Conservation (phyloP, 2,797 vertebrate genomes). For the Gorsachius magnificus region DNA sequence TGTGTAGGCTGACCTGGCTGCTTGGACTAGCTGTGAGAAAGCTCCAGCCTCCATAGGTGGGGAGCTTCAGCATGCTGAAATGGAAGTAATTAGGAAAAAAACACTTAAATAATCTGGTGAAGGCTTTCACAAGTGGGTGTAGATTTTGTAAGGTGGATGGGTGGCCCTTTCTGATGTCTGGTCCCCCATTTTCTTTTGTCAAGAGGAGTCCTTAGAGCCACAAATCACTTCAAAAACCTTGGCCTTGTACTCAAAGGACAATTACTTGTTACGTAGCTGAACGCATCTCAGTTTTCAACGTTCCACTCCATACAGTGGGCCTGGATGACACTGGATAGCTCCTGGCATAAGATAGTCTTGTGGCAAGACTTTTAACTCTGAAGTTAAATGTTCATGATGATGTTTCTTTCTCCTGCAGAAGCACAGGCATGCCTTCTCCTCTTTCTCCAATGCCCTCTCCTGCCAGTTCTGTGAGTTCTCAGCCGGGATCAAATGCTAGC, state of each 20-base stretch:
- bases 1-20: not conserved
- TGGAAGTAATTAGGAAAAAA: not conserved
- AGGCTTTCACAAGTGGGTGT: not conserved
- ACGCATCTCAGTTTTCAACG: not conserved
- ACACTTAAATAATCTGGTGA: not conserved
- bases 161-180: not conserved
- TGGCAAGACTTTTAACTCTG: not conserved
- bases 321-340: not conserved
- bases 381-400: not conserved
- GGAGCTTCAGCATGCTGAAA: not conserved
- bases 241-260: not conserved
- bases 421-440: slow-evolving; percentile 81
- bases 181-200: not conserved
- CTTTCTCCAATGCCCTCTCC: slow-evolving; percentile 84
- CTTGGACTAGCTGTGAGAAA: not conserved
- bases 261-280: not conserved
- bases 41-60: not conserved
- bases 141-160: not conserved
- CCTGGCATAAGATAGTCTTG: not conserved
- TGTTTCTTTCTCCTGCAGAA: slow-evolving; percentile 69
- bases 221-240: not conserved
- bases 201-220: not conserved
- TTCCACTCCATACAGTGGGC: not conserved
- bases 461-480: slow-evolving; percentile 76
- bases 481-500: slow-evolving; percentile 71